Percentiles rank a stretch among this genome's conserved stretches.
phyloP scores from a whole-genome alignment of 1,140 invertebrate genomes.

The Plodia interpunctella region DNA sequence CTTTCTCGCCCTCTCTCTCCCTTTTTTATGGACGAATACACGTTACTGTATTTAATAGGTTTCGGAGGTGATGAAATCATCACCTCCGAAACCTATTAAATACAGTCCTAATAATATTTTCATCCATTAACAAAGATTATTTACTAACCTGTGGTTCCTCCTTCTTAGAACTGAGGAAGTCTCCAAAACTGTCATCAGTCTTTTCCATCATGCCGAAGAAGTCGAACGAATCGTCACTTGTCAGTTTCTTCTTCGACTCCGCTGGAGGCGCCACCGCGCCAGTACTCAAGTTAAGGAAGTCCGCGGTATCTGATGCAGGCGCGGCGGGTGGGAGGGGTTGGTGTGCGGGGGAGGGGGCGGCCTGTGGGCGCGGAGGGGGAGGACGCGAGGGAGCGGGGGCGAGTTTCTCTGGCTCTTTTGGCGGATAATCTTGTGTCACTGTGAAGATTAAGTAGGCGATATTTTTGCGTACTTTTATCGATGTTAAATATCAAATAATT shows the following conservation, averaged over 20 bases:
- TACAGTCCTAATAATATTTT: too few species aligned
- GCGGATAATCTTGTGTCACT: slow-evolving; percentile 56
- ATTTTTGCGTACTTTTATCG: background rate
- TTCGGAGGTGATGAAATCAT: too few species aligned
- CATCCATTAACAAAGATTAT: too few species aligned
- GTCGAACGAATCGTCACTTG: slow-evolving; percentile 66
- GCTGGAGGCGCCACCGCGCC: slow-evolving; percentile 16
- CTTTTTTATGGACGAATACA: too few species aligned
- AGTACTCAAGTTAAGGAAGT: slow-evolving; percentile 49
- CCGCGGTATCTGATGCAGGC: slow-evolving; percentile 30
- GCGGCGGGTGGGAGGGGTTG: slow-evolving; percentile 7
- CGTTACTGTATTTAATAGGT: too few species aligned
- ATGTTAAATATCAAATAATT: slow-evolving; percentile 4
- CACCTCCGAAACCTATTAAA: too few species aligned
- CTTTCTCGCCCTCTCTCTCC: too few species aligned
- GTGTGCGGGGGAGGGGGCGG: slow-evolving; percentile 20
- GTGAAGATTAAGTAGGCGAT: slow-evolving; percentile 7
- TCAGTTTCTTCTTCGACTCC: slow-evolving; percentile 40
- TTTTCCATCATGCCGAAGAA: slow-evolving; percentile 73
- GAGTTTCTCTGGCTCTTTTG: slow-evolving; percentile 44
- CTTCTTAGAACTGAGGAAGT: slow-evolving; percentile 48
- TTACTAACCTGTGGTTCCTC: slow-evolving; percentile 33
- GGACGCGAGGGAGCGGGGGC: slow-evolving; percentile 34
- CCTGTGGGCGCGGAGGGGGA: slow-evolving; percentile 18
- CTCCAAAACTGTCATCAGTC: slow-evolving; percentile 63